A percentile compares a stretch with the other conserved stretches of the same genome.
These are phyloP conservation scores for Noturus placidus DNA, from an alignment of 2,113 vertebrate species.

Conservation along the genomic window DNA sequence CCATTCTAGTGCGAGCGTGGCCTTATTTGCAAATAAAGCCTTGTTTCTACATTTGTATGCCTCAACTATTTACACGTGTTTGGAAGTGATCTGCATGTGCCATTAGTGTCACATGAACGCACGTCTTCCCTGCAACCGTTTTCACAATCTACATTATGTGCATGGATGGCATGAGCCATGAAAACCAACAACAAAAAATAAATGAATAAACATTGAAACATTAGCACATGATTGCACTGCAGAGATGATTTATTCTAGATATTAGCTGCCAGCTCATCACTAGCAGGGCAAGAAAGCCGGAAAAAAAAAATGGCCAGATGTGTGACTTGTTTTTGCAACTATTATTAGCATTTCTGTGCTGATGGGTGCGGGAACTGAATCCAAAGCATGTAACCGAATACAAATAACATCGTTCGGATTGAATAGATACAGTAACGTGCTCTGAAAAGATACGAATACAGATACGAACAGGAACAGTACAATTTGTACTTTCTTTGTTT, in stretches of 20 bases:
- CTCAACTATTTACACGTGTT: background rate
- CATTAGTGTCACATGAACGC: background rate
- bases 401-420: background rate
- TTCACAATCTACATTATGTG: background rate
- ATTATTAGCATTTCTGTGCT: constrained; percentile 3
- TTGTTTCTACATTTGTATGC: background rate
- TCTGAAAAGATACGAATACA: background rate
- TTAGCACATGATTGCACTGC: background rate
- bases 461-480: background rate
- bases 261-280: background rate
- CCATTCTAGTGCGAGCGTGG: background rate
- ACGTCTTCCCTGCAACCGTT: background rate
- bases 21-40: background rate
- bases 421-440: background rate
- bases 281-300: background rate
- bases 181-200: background rate
- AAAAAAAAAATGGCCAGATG: constrained; percentile 14
- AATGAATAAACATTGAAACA: background rate
- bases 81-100: background rate
- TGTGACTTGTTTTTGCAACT: constrained; percentile 9
- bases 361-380: background rate
- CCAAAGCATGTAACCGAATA: background rate
- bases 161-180: background rate
- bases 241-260: background rate
- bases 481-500: background rate